Base-by-base conservation (phyloP, 64 coral and sea anemone genomes). In the Stichodactyla helianthus region DNA sequence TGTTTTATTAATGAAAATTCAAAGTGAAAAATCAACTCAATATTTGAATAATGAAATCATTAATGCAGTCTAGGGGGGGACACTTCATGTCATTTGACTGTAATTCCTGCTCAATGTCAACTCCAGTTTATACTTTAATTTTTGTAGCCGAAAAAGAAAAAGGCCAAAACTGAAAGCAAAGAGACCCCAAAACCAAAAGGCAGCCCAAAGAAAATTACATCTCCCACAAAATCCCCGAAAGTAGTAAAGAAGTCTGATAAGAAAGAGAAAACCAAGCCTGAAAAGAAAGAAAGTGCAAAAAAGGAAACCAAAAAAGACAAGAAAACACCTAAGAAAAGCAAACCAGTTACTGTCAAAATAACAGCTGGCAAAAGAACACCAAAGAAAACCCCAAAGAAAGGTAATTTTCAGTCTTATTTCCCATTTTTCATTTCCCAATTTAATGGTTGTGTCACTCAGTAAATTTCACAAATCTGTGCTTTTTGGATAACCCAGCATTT, bases 351-450 rank as follows among this genome's bases (percentile, higher is more conserved):
- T 61, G 94, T 97, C 15, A 97, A 97, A 79, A 97, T 97, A 84
- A 93, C 94, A 44, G 87, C 94, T 31, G 85, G 91, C n/a, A 93
- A 97, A 88, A 97, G 88, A 54, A 55, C 84, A 1, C 88, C 94
- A 58, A 94, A 92, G 79, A 97, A 97, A 82, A 90, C 91, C 20
- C 94, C 94, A 44, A 93, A 93, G 85, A 96, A 96, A 85, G 94
- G 91, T 92, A 86, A 53, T 52, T 57, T 65, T n/a, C 5, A 65
- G 4, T 65, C 7, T 65, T 5, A 5, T 63, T 63, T 63, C 15
- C 12, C 60, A 1, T 63, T 1, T 14, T 63, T 18, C 16, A 63
- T 5, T 15, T 16, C 19, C 9, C 56, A 13, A 11, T 62, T 15
- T 62, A 13, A 17, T 13, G 59, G 59, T 59, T 59, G 56, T 10